Conservation (phyloP, 2,888 invertebrate genomes). For the Thysanoteuthis rhombus region DNA sequence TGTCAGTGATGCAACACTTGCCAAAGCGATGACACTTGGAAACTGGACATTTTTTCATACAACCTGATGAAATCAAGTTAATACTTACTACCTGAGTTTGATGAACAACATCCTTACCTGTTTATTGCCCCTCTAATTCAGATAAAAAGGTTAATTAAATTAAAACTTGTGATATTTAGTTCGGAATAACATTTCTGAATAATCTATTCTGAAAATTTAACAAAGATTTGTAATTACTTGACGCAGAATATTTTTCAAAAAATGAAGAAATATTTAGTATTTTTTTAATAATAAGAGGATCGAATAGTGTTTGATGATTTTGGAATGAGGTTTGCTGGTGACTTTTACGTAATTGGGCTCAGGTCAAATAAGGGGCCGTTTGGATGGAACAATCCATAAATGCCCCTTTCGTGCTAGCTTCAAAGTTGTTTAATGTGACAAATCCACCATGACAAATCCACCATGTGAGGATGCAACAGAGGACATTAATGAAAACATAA, state of each 20-base stretch:
- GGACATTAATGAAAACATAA: not conserved
- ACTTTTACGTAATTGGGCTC: not conserved
- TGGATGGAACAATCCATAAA: not conserved
- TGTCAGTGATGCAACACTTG: no score
- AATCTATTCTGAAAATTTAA: no score
- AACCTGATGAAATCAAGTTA: no score
- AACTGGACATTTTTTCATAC: no score
- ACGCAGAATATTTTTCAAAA: not conserved
- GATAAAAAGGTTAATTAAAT: no score
- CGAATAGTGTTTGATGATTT: not conserved
- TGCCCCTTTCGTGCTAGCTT: not conserved
- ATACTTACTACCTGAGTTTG: no score
- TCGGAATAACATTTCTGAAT: no score
- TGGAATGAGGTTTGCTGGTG: not conserved
- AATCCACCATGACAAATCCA: not conserved
- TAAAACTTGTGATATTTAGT: no score
- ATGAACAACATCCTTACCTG: no score
- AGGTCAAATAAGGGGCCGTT: not conserved
- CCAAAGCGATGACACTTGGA: no score
- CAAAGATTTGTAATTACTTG: no score
- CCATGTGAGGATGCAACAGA: not conserved
- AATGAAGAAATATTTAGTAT: not conserved
- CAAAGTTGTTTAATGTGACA: not conserved
- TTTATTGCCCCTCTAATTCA: no score
- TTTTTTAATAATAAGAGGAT: not conserved